Conservation (phyloP, 2,113 vertebrate genomes). For the Crotophaga sulcirostris region DNA sequence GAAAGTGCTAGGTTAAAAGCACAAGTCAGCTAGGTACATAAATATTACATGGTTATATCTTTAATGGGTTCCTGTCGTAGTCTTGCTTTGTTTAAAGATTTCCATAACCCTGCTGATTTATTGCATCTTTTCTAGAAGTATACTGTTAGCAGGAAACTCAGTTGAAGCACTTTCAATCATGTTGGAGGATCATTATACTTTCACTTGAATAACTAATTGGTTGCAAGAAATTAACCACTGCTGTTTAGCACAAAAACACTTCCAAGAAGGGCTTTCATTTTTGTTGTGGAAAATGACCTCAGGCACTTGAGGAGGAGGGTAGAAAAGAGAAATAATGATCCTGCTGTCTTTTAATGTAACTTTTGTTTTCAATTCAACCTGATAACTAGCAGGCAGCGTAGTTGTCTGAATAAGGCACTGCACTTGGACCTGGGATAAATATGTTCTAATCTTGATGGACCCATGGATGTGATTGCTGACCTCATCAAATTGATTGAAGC, state of each 20-base stretch:
- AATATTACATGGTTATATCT: not conserved
- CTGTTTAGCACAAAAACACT: slow-evolving; percentile 60
- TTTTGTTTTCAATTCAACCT: slow-evolving; percentile 34
- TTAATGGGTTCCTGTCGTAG: slow-evolving; percentile 42
- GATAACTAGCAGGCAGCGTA: not conserved
- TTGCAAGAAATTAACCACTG: slow-evolving; percentile 71
- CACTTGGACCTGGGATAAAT: not conserved
- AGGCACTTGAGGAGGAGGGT: not conserved
- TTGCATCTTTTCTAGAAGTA: slow-evolving; percentile 61
- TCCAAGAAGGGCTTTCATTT: slow-evolving; percentile 42
- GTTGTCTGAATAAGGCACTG: not conserved
- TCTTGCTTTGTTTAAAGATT: slow-evolving; percentile 68
- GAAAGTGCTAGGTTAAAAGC: slow-evolving; percentile 41
- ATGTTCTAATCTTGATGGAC: not conserved
- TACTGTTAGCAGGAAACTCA: slow-evolving; percentile 69
- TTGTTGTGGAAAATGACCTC: slow-evolving; percentile 60
- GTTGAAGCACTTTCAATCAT: slow-evolving; percentile 79
- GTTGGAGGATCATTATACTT: slow-evolving; percentile 74
- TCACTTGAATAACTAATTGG: slow-evolving; percentile 74
- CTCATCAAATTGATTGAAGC: not conserved
- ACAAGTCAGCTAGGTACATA: slow-evolving; percentile 1
- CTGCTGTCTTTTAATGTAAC: slow-evolving; percentile 30
- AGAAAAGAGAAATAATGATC: slow-evolving; percentile 34
- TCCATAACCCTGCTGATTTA: slow-evolving; percentile 80
- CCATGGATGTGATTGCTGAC: not conserved